Base-by-base conservation (phyloP, 2,888 invertebrate genomes). In the Selenia dentaria region DNA sequence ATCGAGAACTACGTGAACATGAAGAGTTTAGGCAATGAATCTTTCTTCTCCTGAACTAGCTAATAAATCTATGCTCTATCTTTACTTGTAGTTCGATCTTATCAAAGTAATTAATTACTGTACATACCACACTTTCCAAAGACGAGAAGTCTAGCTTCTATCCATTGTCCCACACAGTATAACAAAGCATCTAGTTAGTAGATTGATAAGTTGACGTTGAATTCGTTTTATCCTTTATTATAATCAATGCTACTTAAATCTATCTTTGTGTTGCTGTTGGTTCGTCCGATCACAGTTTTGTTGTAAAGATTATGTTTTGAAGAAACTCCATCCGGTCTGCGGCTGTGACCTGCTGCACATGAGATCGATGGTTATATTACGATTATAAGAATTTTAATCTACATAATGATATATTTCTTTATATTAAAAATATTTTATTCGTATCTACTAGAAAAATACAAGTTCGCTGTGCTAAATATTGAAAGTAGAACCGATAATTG, bases 251-350 rank as follows among this genome's bases (percentile, higher is more conserved):
- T 80, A 79, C 79, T 81, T 82, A 80, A 77, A 85, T 81, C 75
- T 80, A 78, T 80, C 76, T 76, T 66, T 71, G 70, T 79, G 74
- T 79, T 74, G 67, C 68, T 70, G 70, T 74, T 72, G 73, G 73
- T 85, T 86, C 86, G 83, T 83, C 73, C 63, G 81, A 86, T 84
- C 84, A 85, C 83, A 83, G 81, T 88, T 85, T 88, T 87, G 83
- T 88, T 87, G 85, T 88, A 83, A 87, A 87, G 86, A 88, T 88
- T 88, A 88, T 87, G 87, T 87, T 73, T 75, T 72, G 76, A 83
- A 83, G 87, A 86, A 86, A 80, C 77, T 77, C 77, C 86, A 88
- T 88, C 89, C 88, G 89, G 87, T 87, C 75, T 79, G 82, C 73
- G 77, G 68, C 62, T 43, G 51, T 11, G 53, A 41, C n/a, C 56